Evolutionary conservation across 2,113 vertebrate genomes (phyloP), one percentile per base, ranked within the genome.

Genomic region (Odontophorus gujanensis): DNA sequence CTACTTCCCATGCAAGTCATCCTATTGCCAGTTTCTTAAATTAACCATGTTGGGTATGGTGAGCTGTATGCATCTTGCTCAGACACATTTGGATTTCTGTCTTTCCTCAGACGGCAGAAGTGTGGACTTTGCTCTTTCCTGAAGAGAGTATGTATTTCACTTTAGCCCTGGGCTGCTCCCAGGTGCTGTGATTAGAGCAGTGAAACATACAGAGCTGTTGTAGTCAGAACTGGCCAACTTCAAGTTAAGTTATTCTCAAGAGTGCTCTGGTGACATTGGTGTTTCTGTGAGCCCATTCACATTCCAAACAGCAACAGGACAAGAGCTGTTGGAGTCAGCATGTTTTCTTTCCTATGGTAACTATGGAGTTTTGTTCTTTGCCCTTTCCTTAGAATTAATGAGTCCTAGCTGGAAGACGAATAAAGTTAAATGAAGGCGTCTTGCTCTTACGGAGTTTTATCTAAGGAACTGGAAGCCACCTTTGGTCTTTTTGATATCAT

Each of bases 321-420:
- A n/a, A 32, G 38, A 74, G 58, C 7, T 28, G 38, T 43, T 77
- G n/a, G n/a, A 66, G 72, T 80, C 45, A 32, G 45, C 10, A 4
- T 26, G 25, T 63, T 88, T 91, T 90, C 68, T 51, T 51, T 28
- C 26, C 47, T 74, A 28, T 1, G 8, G 13, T 62, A 74, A 45
- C 34, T 48, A 50, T 83, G 82, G 65, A 81, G 67, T 93, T 71
- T 77, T 65, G 80, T 80, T 85, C 82, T 95, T 85, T 92, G 26
- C 51, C 69, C 6, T 12, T 90, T 88, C 43, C 57, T 92, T 85
- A 63, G 40, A 6, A 11, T 82, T 81, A 78, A 75, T 75, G 32
- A 48, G 17, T 21, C 76, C 48, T 84, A 16, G 6, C 13, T 59
- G 43, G 32, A 47, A 45, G 47, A 58, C 58, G 34, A 57, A 20